Evolutionary conservation across 2,888 invertebrate species (phyloP).

Genomic region (Disparrhopalites patrizii): DNA sequence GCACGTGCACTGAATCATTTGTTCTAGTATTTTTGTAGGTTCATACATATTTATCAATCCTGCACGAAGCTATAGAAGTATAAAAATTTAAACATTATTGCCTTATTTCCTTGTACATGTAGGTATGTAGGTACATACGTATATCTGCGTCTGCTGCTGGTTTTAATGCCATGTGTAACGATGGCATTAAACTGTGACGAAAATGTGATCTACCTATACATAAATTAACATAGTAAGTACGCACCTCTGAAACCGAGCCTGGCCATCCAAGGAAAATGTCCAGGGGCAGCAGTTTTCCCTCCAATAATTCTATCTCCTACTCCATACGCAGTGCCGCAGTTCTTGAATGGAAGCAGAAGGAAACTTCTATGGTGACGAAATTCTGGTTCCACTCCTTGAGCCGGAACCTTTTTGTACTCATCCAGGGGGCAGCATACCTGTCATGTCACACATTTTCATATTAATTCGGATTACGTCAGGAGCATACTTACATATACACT

Average conservation of each 20-base stretch:
- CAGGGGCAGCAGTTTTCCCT: slow-evolving; percentile 28
- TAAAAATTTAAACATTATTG: not conserved
- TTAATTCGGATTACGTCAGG: too few species aligned
- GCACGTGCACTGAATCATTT: too few species aligned
- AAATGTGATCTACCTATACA: too few species aligned
- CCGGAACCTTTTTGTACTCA: slow-evolving; percentile 28
- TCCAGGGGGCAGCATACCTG: slow-evolving; percentile 41
- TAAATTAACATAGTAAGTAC: too few species aligned
- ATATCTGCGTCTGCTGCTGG: too few species aligned
- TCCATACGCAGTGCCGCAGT: slow-evolving; percentile 17
- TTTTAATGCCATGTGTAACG: too few species aligned
- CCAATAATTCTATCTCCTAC: slow-evolving; percentile 34
- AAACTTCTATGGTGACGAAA: slow-evolving; percentile 32
- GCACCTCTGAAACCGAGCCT: slow-evolving; percentile 30
- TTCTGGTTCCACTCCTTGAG: slow-evolving; percentile 6
- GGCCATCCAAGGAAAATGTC: slow-evolving; percentile 42
- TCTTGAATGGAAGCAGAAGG: slow-evolving; percentile 29
- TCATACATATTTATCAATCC: too few species aligned
- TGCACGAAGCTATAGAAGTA: too few species aligned
- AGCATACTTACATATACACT: too few species aligned
- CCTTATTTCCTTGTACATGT: slow-evolving; percentile 4
- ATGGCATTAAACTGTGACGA: too few species aligned
- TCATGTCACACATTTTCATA: not conserved
- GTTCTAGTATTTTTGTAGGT: too few species aligned
- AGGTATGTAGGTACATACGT: too few species aligned